Evolutionary conservation across 2,113 vertebrate species (phyloP).

Genomic region (Chloropsis cyanopogon): DNA sequence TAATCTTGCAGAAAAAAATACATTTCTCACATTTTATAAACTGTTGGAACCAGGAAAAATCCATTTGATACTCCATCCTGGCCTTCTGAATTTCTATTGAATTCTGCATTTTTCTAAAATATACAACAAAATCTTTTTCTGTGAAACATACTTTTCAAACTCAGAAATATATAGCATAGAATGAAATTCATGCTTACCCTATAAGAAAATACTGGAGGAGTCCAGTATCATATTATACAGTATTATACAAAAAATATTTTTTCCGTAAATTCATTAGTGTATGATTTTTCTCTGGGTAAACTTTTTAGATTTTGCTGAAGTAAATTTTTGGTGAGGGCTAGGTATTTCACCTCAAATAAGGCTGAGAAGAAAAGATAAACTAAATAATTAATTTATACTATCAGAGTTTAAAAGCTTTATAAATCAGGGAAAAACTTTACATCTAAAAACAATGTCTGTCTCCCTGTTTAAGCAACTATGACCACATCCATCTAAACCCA

Average conservation of each 20-base stretch:
- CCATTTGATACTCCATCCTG: neutral
- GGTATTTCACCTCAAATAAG: neutral
- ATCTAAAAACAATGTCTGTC: neutral
- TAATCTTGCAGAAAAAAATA: neutral
- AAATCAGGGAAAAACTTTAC: neutral
- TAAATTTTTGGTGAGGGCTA: neutral
- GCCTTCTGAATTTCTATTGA: neutral
- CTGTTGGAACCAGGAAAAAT: neutral
- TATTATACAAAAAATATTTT: neutral
- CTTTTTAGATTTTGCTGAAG: neutral
- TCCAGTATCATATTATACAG: no score
- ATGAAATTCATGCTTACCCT: neutral
- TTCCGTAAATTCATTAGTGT: neutral
- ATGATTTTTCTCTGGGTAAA: neutral
- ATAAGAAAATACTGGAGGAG: neutral
- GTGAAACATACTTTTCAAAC: neutral
- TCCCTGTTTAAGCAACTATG: neutral
- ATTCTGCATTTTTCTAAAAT: neutral
- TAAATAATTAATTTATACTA: neutral
- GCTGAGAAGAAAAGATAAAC: neutral
- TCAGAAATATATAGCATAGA: neutral
- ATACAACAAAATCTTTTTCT: neutral
- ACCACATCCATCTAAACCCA: neutral
- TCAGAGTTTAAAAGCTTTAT: neutral
- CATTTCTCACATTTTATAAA: neutral